Base-by-base conservation (phyloP, 2,888 invertebrate species). In the Philaethria dido region DNA sequence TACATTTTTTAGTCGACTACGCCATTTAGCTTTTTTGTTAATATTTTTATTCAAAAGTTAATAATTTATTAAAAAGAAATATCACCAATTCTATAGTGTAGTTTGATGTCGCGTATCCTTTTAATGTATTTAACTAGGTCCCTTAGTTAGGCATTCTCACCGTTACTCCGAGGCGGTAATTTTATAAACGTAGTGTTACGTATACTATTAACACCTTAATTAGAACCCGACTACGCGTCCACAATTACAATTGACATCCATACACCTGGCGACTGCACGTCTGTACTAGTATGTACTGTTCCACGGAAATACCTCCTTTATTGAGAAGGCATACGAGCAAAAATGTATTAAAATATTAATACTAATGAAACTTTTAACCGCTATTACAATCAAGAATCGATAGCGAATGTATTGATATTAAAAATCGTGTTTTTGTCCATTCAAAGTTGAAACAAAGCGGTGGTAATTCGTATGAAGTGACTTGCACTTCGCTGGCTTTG, bases 381-480 rank as follows among this genome's bases (percentile, higher is more conserved):
- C 59, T 50, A 50, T 88, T 86, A 87, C 81, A 83, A 83, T 81
- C 80, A 80, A 79, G 78, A 83, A 84, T 82, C 82, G 84, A 83
- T 79, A 80, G 75, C 76, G 78, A 78, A 74, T 72, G 79, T 83
- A 85, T 85, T 82, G 82, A 83, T 86, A 87, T 86, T 85, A 80
- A 85, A 87, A 86, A 85, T 80, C 72, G 77, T 86, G 84, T 87
- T 89, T 89, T 88, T 88, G 86, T 88, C 77, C 75, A 76, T 78
- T 80, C 78, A 83, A 80, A 77, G 75, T 84, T 89, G 88, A 91
- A 91, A 92, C 90, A 91, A 91, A 87, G 87, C 81, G 74, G 73
- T 79, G 75, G 80, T 91, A 89, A 91, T 92, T 89, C 90, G 91
- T 92, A 87, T 91, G 90, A 86, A 88, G 83, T 92, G 92, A 92